Evolutionary conservation across 2,113 vertebrate genomes (phyloP).

Genomic region (Papio anubis): DNA sequence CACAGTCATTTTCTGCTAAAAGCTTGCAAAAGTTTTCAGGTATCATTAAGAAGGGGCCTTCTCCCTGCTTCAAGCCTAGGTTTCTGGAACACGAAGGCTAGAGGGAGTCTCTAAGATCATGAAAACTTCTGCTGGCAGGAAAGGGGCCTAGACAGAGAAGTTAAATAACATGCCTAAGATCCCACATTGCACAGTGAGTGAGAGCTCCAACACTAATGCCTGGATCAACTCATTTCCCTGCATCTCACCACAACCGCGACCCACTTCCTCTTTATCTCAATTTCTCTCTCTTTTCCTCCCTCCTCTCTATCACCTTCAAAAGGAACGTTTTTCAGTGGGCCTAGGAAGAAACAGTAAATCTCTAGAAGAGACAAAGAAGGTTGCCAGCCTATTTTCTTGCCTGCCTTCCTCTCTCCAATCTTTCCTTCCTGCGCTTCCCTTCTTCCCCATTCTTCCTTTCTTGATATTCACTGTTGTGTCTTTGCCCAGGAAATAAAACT

Average conservation of each 20-base stretch:
- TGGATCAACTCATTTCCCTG: not conserved
- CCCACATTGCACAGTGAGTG: not conserved
- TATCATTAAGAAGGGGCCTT: not conserved
- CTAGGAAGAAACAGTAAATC: not conserved
- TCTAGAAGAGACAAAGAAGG: not conserved
- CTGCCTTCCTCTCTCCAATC: rapidly evolving
- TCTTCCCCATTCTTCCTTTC: not conserved
- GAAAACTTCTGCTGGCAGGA: not conserved
- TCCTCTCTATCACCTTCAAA: not conserved
- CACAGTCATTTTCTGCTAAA: slow-evolving; percentile 3
- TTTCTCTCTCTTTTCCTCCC: not conserved
- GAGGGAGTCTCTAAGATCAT: not conserved
- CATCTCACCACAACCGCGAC: not conserved
- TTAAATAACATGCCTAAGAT: not conserved
- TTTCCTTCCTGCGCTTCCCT: not conserved
- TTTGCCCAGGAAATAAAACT: slow-evolving; percentile 23
- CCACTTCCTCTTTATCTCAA: not conserved
- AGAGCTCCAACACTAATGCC: not conserved
- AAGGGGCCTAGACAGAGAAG: not conserved
- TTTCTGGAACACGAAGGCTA: not conserved
- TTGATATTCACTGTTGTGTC: not conserved
- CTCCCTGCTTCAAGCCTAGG: not conserved
- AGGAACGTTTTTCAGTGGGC: not conserved
- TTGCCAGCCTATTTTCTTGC: not conserved
- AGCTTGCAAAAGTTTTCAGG: slow-evolving; percentile 15